Evolutionary conservation across 2,888 invertebrate genomes (phyloP), one percentile per base, ranked within the genome.

Genomic region (Volucella bombylans): DNA sequence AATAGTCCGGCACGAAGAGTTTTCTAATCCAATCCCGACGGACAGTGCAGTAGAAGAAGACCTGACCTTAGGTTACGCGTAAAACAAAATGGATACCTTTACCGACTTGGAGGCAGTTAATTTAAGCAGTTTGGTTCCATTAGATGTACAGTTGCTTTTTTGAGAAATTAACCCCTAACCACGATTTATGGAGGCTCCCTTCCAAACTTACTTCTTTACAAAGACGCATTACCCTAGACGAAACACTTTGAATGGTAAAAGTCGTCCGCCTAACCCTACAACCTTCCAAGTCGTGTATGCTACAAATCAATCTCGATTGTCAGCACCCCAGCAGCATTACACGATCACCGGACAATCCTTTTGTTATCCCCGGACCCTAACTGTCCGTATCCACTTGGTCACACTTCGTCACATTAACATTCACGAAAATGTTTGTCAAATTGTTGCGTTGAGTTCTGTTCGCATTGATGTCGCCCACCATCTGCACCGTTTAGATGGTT

Each of bases 291-390:
- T 64, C 55, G 50, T 82, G 73, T 82, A 57, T 64, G 54, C 68
- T 52, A 50, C 68, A 82, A 78, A 78, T 78, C 68, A 78, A 73
- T 78, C 82, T 47, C 39, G 49, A 69, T 82, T 83, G 79, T 78
- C 78, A 82, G 59, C 59, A 52, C 52, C 64, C 69, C 57, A 59
- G 54, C 64, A 79, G n/a, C 15, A 14, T 52, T 65, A 74, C 69
- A 79, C 55, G 69, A 74, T 18, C 45, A 6, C 31, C 31, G 31
- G 31, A 31, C 73, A 73, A 74, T 78, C 73, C 78, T 82, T 82
- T 78, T 73, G 78, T 82, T 68, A 57, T 59, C 65, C 54, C 65
- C 57, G 43, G 38, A 67, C 54, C 45, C 31, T 64, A 49, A 54
- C 71, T 71, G 6, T 31, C 31, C 6, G 31, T 31, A 55, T 72